Percentiles rank a stretch among this genome's conserved stretches.
Evolutionary conservation across 2,797 vertebrate species (phyloP).

Genomic region (Amblyopsis hoosieri): DNA sequence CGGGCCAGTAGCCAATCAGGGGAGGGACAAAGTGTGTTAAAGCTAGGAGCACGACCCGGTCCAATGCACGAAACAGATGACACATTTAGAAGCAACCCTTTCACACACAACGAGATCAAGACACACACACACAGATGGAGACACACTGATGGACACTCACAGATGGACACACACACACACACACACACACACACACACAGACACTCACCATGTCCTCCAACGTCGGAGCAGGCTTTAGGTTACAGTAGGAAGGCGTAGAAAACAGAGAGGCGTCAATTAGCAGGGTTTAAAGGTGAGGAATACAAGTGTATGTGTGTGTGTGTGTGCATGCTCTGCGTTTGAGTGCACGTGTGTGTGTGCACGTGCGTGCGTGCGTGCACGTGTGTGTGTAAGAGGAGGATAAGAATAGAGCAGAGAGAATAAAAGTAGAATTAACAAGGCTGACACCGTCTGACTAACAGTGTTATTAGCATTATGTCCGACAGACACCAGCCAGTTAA

Average conservation of each 20-base stretch:
- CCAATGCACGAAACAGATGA: no score
- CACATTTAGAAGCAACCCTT: no score
- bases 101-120: not conserved
- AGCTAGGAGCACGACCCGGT: no score
- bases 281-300: conserved; percentile 16
- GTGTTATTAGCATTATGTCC: no score
- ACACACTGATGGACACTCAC: conserved; percentile 42
- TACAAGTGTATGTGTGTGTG: no score
- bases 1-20: no score
- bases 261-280: conserved; percentile 48
- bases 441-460: not conserved
- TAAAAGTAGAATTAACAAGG: no score
- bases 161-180: conserved; percentile 5
- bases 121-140: conserved; percentile 5
- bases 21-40: no score
- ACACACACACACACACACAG: conserved; percentile 33
- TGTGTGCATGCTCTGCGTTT: no score
- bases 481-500: no score
- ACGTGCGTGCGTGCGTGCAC: no score
- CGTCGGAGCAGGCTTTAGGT: conserved; percentile 88
- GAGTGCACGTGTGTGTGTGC: not conserved
- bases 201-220: conserved; percentile 94
- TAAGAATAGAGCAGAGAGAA: not conserved
- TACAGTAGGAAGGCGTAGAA: conserved; percentile 53
- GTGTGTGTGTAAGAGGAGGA: not conserved